Percentiles rank a stretch among this genome's conserved stretches.
phyloP scores from a whole-genome alignment of 23 tunicate species.

The Aplidium turbinatum region DNA sequence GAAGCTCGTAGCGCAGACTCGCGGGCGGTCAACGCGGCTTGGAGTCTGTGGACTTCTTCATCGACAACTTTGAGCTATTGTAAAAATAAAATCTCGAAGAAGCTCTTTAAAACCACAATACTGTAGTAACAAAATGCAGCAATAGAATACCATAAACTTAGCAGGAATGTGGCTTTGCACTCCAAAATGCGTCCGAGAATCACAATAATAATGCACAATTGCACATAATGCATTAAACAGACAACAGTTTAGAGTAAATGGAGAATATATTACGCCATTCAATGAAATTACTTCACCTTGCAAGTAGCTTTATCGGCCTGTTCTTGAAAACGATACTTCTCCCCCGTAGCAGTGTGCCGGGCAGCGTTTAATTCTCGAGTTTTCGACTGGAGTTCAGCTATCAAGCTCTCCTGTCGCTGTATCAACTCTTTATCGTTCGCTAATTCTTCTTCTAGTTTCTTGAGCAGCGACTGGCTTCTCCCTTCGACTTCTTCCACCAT shows the following conservation, averaged over 20 bases:
- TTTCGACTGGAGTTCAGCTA: constrained; percentile 68
- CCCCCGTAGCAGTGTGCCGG: constrained; percentile 60
- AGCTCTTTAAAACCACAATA: too few species aligned
- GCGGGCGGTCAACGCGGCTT: constrained; percentile 66
- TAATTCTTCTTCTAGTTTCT: constrained; percentile 79
- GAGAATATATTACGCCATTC: constrained; percentile 2
- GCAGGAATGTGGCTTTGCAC: too few species aligned
- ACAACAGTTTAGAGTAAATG: too few species aligned
- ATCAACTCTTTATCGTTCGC: constrained; percentile 80
- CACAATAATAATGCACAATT: too few species aligned
- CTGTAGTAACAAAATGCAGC: too few species aligned
- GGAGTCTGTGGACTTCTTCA: constrained; percentile 68
- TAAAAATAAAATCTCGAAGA: neutral
- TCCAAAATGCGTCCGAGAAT: too few species aligned
- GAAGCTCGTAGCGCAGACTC: constrained; percentile 75
- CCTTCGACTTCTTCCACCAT: constrained; percentile 86
- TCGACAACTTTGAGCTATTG: neutral
- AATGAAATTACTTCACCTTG: constrained; percentile 25
- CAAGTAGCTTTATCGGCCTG: constrained; percentile 57
- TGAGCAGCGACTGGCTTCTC: constrained; percentile 75
- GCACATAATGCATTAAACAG: too few species aligned
- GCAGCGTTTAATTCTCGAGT: constrained; percentile 62
- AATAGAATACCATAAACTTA: too few species aligned
- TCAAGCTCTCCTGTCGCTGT: constrained; percentile 75
- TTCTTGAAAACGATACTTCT: constrained; percentile 77